Base-by-base conservation (phyloP, 2,113 vertebrate genomes). In the Tautogolabrus adspersus region DNA sequence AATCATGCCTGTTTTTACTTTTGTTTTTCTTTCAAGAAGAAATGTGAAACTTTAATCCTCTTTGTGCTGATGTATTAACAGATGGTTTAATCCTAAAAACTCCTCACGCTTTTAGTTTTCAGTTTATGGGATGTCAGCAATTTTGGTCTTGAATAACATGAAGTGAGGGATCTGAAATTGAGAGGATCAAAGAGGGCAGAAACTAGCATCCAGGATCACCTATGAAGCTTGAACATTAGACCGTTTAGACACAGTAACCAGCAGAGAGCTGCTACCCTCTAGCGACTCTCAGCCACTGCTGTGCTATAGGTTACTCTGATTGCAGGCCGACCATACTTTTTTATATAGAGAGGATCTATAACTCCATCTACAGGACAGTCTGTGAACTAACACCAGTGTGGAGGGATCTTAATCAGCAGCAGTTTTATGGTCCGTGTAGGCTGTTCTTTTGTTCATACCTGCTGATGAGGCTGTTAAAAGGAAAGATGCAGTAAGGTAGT, bases 241-340 rank as follows among this genome's bases (percentile, higher is more conserved):
- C 19, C 42, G 40, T 37, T 46, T 30, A 30, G 37, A 44, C 12
- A 2, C 9, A 22, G 30, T 42, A 22, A 55, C 21, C 21, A 19
- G 12, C 34, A 55, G 65, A 54, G 51, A 75, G 66, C 68, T 91
- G 71, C 91, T 88, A 22, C 90, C 89, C 89, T 78, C 89, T 93
- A 81, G 87, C 21, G 90, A 77, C 64, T 67, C 37, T 16, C n/a
- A 22, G 54, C 11, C 44, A 22, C 16, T 26, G 66, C 46, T 70
- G 72, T 56, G 47, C 13, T 15, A 13, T 10, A 19, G n/a, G 1
- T 8, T 3, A 5, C 19, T 19, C 0, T 0, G 49, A 54, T 62
- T 22, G 59, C 21, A 72, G 30, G 61, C 54, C 37, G 30, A 49
- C 22, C 46, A 49, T 13, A 23, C 22, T 21, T 42, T 46, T 21